Conservation (phyloP, 1,140 invertebrate genomes). For the Saccostrea cuccullata region DNA sequence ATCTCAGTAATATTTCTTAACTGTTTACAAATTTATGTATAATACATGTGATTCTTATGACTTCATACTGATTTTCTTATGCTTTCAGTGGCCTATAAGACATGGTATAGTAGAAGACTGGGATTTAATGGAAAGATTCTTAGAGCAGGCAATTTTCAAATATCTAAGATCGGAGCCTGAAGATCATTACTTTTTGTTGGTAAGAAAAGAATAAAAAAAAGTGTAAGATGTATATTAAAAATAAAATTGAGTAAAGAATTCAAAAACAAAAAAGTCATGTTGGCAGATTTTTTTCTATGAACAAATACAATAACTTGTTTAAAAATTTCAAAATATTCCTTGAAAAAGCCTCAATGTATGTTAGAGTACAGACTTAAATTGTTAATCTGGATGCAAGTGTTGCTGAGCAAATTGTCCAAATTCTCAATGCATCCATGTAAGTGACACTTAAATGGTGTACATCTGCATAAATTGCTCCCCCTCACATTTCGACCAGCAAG, state of each 20-base stretch:
- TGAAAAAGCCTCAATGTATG: no score
- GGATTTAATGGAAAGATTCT: slow-evolving; percentile 99
- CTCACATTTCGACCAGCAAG: no score
- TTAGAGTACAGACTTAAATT: no score
- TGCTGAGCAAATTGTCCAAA: no score
- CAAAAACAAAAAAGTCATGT: no score
- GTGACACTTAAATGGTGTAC: no score
- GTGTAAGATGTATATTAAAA: not conserved
- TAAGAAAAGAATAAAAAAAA: slow-evolving; percentile 62
- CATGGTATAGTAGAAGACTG: slow-evolving; percentile 99
- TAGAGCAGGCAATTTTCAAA: slow-evolving; percentile 99
- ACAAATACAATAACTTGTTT: not conserved
- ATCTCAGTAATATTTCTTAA: no score
- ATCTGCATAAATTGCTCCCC: no score
- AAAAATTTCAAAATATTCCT: not conserved
- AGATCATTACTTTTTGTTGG: slow-evolving; percentile 98
- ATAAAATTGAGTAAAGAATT: not conserved
- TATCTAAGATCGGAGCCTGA: slow-evolving; percentile 98
- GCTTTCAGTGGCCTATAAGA: slow-evolving; percentile 94
- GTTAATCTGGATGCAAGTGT: no score
- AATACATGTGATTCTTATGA: no score
- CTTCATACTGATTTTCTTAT: not conserved
- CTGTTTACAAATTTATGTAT: no score
- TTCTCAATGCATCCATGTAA: no score
- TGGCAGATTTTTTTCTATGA: not conserved